A percentile compares a stretch with the other conserved stretches of the same genome.
phyloP scores from a whole-genome alignment of 35 echinoderm and acorn worm species.

The Apostichopus japonicus region DNA sequence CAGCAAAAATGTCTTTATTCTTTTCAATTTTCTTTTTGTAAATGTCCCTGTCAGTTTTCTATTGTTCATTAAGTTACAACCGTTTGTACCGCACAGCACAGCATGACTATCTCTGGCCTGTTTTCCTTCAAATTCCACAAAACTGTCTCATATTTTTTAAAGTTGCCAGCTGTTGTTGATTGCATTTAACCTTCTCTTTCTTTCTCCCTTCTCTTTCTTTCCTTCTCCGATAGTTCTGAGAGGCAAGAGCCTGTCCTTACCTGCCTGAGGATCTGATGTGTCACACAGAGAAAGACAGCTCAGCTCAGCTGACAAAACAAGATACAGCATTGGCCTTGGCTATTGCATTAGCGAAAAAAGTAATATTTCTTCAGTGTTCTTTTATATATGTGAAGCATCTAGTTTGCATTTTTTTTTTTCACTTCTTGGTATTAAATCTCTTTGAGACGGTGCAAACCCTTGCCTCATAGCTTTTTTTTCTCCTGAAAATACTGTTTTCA shows the following conservation, averaged over 20 bases:
- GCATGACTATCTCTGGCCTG: too few species aligned
- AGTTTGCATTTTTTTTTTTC: neutral
- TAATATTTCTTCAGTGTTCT: neutral
- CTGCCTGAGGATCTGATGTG: constrained; percentile 66
- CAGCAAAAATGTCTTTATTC: too few species aligned
- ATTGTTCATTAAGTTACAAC: too few species aligned
- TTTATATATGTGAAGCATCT: neutral
- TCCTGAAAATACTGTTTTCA: neutral
- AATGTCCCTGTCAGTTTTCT: too few species aligned
- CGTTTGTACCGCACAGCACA: too few species aligned
- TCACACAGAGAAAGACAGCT: neutral
- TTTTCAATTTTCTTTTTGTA: too few species aligned
- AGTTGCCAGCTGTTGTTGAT: too few species aligned
- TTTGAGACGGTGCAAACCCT: neutral
- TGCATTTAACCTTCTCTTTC: neutral
- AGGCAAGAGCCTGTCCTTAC: constrained; percentile 90
- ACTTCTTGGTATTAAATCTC: neutral
- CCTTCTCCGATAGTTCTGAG: constrained; percentile 74
- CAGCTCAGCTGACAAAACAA: neutral
- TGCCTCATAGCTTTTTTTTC: neutral
- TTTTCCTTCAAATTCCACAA: too few species aligned
- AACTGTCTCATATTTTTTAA: too few species aligned
- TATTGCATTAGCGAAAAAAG: neutral
- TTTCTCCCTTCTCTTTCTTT: neutral
- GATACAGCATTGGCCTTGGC: neutral